A percentile compares a stretch with the other conserved stretches of the same genome.
Conservation (phyloP, 2,888 invertebrate genomes). For the Drosophila aldrichi region DNA sequence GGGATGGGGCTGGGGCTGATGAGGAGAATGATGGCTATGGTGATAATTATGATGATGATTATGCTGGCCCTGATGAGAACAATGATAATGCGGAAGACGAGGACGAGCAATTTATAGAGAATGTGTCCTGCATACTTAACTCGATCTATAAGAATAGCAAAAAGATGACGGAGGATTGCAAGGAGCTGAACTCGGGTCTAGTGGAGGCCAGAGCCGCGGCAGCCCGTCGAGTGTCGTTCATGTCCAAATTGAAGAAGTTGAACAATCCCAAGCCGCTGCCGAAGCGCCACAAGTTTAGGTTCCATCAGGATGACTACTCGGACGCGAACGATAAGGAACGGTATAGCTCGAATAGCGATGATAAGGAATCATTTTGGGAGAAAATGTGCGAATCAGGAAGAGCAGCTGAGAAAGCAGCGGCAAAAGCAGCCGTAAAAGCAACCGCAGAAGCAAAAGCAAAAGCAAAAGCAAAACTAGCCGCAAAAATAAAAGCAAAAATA, state of each 20-base stretch:
- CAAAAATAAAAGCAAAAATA: not conserved
- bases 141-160: slow-evolving; percentile 5
- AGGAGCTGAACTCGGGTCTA: not conserved
- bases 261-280: not conserved
- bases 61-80: not conserved
- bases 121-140: slow-evolving; percentile 27
- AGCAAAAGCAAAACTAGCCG: not conserved
- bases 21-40: too few relatives aligned
- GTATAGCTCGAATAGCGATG: not conserved
- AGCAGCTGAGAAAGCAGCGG: not conserved
- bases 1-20: too few relatives aligned
- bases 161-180: slow-evolving; percentile 23
- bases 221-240: not conserved
- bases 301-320: not conserved
- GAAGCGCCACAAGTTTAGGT: not conserved
- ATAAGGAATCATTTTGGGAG: not conserved
- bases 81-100: not conserved
- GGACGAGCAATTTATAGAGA: not conserved
- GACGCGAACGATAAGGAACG: not conserved
- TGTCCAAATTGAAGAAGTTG: not conserved
- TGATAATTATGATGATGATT: not conserved
- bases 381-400: fast-evolving
- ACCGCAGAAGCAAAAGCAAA: not conserved
- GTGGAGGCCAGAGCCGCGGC: not conserved
- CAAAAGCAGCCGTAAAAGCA: not conserved